Base-by-base conservation (phyloP, 2,113 vertebrate species). In the Petromus typicus region DNA sequence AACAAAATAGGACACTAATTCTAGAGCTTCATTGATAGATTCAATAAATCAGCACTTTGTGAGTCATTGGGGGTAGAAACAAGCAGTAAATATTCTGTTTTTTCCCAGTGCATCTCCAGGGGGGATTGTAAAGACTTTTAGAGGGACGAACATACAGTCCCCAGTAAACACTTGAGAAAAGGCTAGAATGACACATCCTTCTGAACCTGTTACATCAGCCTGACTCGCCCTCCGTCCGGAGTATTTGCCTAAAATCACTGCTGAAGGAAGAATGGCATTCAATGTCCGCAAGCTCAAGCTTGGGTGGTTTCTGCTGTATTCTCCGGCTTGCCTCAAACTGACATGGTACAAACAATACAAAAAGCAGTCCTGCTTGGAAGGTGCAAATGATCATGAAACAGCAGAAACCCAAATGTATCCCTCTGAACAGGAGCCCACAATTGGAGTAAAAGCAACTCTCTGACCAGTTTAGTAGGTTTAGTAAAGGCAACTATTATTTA, bases 1-100 rank as follows among this genome's bases (percentile, higher is more conserved):
- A 89, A 34, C 32, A 59, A 73, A 71, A 78, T 59, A 85, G 69
- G 80, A 71, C 64, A 76, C 40, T 83, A 25, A 86, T 92, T 92
- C 93, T 93, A 86, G 40, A 89, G 82, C 43, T 88, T 94, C 10
- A 37, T 37, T 69, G 88, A 91, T 37, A 54, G 18, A 82, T 27
- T 78, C 73, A 76, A 54, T 97, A 94, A 91, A 89, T 84, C 75
- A 89, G 43, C 27, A 76, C 75, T 67, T 51, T 32, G 12, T 76
- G 78, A 90, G n/a, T 94, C 87, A 81, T 83, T 51, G 7, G 11
- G 73, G 27, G 76, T 61, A 80, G n/a, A 32, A 75, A 93, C 27
- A 64, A 95, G 64, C 1, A 66, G n/a, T 0, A 86, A 93, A 89
- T n/a, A 51, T 45, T 95, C 40, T 37, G 12, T 45, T 88, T 92